These are phyloP conservation scores for Plebejus argus DNA, from an alignment of 2,888 invertebrate species.

Conservation along the genomic window DNA sequence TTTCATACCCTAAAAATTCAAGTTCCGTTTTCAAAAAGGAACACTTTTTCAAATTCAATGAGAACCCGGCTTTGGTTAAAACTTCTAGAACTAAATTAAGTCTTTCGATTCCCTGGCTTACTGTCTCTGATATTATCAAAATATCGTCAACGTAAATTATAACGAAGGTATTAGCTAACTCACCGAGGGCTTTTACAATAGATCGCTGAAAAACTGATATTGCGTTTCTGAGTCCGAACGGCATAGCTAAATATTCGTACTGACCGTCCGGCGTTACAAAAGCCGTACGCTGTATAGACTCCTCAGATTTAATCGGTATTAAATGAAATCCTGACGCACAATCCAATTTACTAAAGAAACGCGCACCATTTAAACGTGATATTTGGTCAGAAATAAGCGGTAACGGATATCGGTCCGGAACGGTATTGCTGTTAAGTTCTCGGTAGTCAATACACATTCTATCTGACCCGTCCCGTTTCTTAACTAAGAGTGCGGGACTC, in stretches of 20 bases:
- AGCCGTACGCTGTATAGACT: slow-evolving; percentile 32
- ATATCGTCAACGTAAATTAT: slow-evolving; percentile 49
- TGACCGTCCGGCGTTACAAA: slow-evolving; percentile 35
- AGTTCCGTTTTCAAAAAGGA: slow-evolving; percentile 37
- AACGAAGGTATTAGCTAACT: slow-evolving; percentile 32
- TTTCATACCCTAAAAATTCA: slow-evolving; percentile 39
- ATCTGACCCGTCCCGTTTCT: slow-evolving; percentile 40
- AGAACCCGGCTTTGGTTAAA: slow-evolving; percentile 38
- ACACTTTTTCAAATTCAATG: slow-evolving; percentile 5
- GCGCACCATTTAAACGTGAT: slow-evolving; percentile 35
- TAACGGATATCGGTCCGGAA: slow-evolving; percentile 37
- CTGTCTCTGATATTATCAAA: slow-evolving; percentile 36
- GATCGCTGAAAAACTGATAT: slow-evolving; percentile 42
- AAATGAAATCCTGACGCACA: slow-evolving; percentile 37
- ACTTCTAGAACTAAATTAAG: slow-evolving; percentile 39
- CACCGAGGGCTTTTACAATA: slow-evolving; percentile 38
- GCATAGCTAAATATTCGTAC: slow-evolving; percentile 46
- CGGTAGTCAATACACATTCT: slow-evolving; percentile 41
- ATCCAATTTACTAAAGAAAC: slow-evolving; percentile 36
- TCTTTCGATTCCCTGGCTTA: slow-evolving; percentile 31
- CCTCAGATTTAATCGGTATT: slow-evolving; percentile 34
- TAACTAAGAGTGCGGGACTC: slow-evolving; percentile 38
- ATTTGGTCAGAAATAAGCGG: slow-evolving; percentile 38
- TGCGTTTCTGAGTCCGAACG: slow-evolving; percentile 45
- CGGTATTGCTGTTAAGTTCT: slow-evolving; percentile 38